Base-by-base conservation (phyloP, 2,797 vertebrate species). In the Oryzias dopingdopingensis region DNA sequence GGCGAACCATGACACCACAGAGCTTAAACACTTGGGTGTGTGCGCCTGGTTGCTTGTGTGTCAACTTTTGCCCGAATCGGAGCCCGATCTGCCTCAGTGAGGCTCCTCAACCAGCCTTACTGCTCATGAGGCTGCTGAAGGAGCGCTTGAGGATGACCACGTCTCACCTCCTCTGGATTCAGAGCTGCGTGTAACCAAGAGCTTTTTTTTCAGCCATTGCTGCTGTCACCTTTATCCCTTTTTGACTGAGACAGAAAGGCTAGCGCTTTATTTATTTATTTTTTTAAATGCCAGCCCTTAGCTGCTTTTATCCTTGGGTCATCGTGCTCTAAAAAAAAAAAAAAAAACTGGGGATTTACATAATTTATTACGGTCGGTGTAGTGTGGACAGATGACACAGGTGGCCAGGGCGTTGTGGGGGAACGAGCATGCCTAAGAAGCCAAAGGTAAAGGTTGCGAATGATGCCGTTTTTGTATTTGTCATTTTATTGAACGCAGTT, bases 371-470 rank as follows among this genome's bases (percentile, higher is more conserved):
- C 74, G 76, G 79, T 87, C 52, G 59, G 81, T 74, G 81, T 77
- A 77, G 74, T 83, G 59, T 72, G 29, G 71, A 78, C 74, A 76
- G 79, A 78, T 72, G 55, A 61, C 77, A 81, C 80, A 86, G 84
- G 83, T 82, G 81, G 84, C 58, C 69, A 45, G 8, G 67, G 73
- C 66, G 42, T 73, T 79, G 77, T 65, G 74, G 79, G 71, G 73
- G 77, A 63, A 77, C 74, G 47, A 89, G 89, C 77, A 91, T 91
- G 90, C 60, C 87, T 76, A 90, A 89, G 80, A 90, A 90, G 81
- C 64, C 81, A 51, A 90, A 90, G 88, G 89, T 89, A 90, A 90
- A 84, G 32, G 32, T 32, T 32, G 8, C 1, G 32, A 37, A 37
- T 37, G 12, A 37, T 3, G 32, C 32, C 2, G 8, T 37, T 12